Evolutionary conservation across 64 coral and sea anemone species (phyloP), one percentile per base, ranked within the genome.

Genomic region (Orbicella faveolata): DNA sequence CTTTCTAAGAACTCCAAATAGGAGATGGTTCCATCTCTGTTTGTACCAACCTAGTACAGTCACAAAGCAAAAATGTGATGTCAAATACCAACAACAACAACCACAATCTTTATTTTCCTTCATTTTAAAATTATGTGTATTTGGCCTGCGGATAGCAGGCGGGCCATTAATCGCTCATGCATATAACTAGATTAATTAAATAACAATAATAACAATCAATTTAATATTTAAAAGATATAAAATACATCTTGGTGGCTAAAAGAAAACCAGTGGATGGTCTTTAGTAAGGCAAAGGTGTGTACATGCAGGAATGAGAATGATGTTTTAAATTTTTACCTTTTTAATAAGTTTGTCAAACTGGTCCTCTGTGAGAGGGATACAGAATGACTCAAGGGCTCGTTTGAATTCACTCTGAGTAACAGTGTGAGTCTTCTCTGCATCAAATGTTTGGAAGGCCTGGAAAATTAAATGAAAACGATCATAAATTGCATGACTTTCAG

Each of bases 351-450:
- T 88, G 1, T 88, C 88, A 82, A 99, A 92, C 69, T 99, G 88
- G 34, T 99, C 94, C 36, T 93, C 88, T 1, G 97, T 90, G 21
- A 99, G 70, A 48, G 91, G 91, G 69, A 93, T 89, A 87, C 97
- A 99, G 55, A 96, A 99, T 39, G 88, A 92, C 13, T 96, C 90
- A 20, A 99, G 77, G 62, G 95, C 97, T 92, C 91, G 83, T 36
- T 62, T 81, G 67, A 99, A 99, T 86, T 99, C 97, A 89, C 93
- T 87, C 79, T 95, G 89, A 4, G 97, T 96, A 19, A 99, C 84
- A 57, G 91, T 91, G 5, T 77, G 84, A 53, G 75, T 94, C 37
- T 99, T 99, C 37, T 96, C 91, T 81, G 88, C 88, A 94, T 99
- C 97, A 44, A 99, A 86, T 53, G 94, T 93, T 72, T 96, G 91